These are phyloP conservation scores for Meloidogyne chitwoodi DNA, from an alignment of 1,140 invertebrate genomes.

Conservation along the genomic window DNA sequence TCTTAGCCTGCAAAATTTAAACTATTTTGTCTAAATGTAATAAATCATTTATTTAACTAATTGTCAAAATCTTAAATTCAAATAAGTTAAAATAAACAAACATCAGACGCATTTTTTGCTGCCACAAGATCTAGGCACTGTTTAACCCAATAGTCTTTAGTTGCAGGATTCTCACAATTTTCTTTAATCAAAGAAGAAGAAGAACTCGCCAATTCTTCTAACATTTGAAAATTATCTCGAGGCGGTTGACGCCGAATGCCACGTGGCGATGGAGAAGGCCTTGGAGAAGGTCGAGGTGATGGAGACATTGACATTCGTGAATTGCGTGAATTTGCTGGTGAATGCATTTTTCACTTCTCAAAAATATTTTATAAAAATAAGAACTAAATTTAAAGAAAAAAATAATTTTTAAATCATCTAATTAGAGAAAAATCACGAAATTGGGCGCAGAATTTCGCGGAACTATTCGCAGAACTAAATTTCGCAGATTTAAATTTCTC, in stretches of 20 bases:
- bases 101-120: constrained; percentile 33
- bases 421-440: too few species aligned
- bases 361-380: not conserved
- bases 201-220: not conserved
- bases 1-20: constrained; percentile 14
- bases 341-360: not conserved
- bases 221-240: not conserved
- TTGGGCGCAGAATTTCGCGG: too few species aligned
- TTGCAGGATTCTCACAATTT: not conserved
- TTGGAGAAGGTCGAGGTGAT: not conserved
- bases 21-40: too few species aligned
- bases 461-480: too few species aligned
- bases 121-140: constrained; percentile 23
- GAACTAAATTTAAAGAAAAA: not conserved
- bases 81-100: constrained; percentile 2
- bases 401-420: too few species aligned
- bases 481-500: too few species aligned
- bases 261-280: constrained; percentile 3
- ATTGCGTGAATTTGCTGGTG: not conserved
- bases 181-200: constrained; percentile 1
- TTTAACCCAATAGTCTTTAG: constrained; percentile 26
- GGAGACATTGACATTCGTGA: not conserved
- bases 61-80: too few species aligned
- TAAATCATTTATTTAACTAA: too few species aligned
- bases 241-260: not conserved